Evolutionary conservation across 2,888 invertebrate species (phyloP), one percentile per base, ranked within the genome.

Genomic region (Lasiommata megera): DNA sequence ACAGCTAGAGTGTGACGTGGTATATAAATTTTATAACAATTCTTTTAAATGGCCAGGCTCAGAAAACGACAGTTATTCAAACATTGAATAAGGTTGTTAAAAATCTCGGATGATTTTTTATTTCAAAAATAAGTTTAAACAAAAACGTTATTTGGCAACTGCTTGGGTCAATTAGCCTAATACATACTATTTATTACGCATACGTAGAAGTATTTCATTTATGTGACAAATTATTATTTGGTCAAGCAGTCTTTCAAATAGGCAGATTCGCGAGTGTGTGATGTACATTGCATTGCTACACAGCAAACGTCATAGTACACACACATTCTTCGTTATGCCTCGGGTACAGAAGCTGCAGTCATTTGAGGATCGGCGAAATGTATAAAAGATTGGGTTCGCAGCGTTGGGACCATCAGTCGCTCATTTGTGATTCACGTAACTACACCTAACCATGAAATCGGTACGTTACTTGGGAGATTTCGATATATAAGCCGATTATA

Each of bases 361-460:
- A 37, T 16, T 62, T 40, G 28, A 52, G 37, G 16, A 31, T 31
- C n/a, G 41, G 73, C 76, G 79, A 80, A 83, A 80, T 81, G 82
- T 88, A 88, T 88, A 88, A 81, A 88, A 88, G 85, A 82, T 72
- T 77, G 74, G 71, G 77, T 68, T 66, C 69, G 70, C 63, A 71
- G 57, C 67, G 66, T 69, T 65, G 62, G 67, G 23, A 23, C 67
- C 78, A 87, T 85, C 87, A 88, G 84, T 87, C 76, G 82, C 77
- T 76, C 77, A 75, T 77, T 76, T 76, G 79, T 64, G 72, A 74
- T 71, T 77, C 68, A 71, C 72, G 70, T 69, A 74, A 74, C 65
- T 71, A 72, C 78, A 72, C 70, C 58, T 66, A 56, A 43, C 28
- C 36, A 58, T 52, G 54, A 61, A 61, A 58, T 38, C 55, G 55